Conservation (phyloP, 2,888 invertebrate genomes). For the Mylabris sibirica region DNA sequence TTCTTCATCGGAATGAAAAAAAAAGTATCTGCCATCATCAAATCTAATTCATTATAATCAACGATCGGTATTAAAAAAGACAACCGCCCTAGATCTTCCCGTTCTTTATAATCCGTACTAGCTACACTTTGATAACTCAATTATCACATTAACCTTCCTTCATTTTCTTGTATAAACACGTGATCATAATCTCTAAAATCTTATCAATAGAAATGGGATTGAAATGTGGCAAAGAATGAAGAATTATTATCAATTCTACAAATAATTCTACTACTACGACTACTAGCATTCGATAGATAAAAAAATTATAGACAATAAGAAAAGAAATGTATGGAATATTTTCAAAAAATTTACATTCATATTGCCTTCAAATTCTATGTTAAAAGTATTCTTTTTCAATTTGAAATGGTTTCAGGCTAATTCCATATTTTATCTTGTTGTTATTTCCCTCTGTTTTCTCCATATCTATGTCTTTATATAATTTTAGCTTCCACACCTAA, state of each 20-base stretch:
- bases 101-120: background rate
- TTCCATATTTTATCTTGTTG: constrained; percentile 15
- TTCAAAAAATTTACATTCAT: constrained; percentile 4
- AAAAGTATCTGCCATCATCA: background rate
- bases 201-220: background rate
- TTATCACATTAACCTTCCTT: constrained; percentile 1
- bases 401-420: constrained; percentile 31
- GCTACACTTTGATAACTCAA: constrained; percentile 10
- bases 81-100: background rate
- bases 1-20: background rate
- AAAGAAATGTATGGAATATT: background rate
- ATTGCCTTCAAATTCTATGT: constrained; percentile 3
- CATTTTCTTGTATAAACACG: background rate
- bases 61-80: background rate
- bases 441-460: background rate
- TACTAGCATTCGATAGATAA: background rate
- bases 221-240: background rate
- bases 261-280: background rate
- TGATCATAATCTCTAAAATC: background rate
- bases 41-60: background rate
- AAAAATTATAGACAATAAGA: background rate
- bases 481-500: background rate
- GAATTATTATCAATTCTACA: background rate
- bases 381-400: constrained; percentile 32
- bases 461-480: background rate